Evolutionary conservation across 37 sponge, comb jelly and placozoan species (phyloP).

Genomic region (Halichondria panicea): DNA sequence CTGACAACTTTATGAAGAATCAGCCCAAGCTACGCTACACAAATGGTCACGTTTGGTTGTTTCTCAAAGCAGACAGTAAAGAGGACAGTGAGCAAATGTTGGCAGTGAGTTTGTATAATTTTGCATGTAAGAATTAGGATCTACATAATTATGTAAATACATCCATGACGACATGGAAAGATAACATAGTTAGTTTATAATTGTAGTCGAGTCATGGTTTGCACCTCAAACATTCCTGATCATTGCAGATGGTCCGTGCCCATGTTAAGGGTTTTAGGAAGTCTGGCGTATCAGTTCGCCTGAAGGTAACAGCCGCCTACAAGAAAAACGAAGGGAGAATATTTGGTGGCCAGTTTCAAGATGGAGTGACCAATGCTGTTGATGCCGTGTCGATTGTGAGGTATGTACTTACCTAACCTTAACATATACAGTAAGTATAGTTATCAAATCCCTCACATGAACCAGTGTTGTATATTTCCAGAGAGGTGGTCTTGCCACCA

Average conservation of each 20-base stretch:
- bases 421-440: background rate
- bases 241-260: background rate
- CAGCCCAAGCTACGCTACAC: conserved; percentile 29
- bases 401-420: conserved; percentile 11
- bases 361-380: conserved; percentile 41
- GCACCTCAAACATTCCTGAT: background rate
- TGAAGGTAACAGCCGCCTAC: conserved; percentile 14
- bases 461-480: background rate
- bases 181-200: background rate
- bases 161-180: too few relatives aligned
- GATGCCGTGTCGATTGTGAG: conserved; percentile 33
- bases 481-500: conserved; percentile 41
- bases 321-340: conserved; percentile 48
- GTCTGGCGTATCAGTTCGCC: background rate
- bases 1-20: conserved; percentile 14
- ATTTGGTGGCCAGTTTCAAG: conserved; percentile 36
- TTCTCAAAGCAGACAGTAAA: background rate
- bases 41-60: background rate
- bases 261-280: too few relatives aligned
- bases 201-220: background rate
- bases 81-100: background rate
- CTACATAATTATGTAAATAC: background rate
- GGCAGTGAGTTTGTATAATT: background rate
- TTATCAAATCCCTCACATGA: background rate
- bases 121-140: background rate